These are phyloP conservation scores for Plutomurus gul DNA, from an alignment of 1,140 invertebrate genomes.

Conservation along the genomic window DNA sequence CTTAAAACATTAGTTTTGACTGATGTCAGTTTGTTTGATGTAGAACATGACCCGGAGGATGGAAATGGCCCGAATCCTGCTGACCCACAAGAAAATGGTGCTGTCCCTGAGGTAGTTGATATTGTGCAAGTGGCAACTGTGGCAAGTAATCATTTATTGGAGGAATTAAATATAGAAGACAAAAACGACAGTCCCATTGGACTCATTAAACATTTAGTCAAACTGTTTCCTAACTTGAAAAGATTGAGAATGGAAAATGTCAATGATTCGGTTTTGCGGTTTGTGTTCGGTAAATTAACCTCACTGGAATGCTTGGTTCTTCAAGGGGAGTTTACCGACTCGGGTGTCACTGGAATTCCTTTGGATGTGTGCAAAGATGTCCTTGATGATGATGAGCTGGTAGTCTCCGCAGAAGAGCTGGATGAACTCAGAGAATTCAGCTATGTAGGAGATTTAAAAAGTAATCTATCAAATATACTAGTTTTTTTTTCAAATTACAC, in stretches of 20 bases:
- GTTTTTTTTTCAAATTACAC: too few relatives aligned
- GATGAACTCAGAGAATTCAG: background rate
- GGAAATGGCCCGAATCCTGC: too few relatives aligned
- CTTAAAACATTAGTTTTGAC: constrained; percentile 32
- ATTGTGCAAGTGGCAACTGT: too few relatives aligned
- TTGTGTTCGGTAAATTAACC: background rate
- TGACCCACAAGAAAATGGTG: too few relatives aligned
- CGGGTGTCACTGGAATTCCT: constrained; percentile 28
- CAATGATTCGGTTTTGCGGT: constrained; percentile 15
- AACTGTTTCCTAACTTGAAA: constrained; percentile 34
- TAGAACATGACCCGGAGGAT: background rate
- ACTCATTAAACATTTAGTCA: background rate
- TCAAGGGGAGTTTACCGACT: constrained; percentile 38
- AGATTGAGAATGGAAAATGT: background rate
- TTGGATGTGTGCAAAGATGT: background rate
- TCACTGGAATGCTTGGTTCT: constrained; percentile 1
- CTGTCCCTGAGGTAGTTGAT: too few relatives aligned
- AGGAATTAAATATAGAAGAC: constrained; percentile 32
- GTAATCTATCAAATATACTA: too few relatives aligned
- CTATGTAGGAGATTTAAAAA: constrained; percentile 29
- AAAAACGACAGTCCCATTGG: constrained; percentile 5
- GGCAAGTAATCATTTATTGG: background rate
- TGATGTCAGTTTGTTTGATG: background rate
- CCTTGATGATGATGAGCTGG: constrained; percentile 1
- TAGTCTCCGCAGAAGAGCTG: background rate